A percentile compares a stretch with the other conserved stretches of the same genome.
Conservation (phyloP, 2,797 vertebrate genomes). For the Triplophysa bombifrons region DNA sequence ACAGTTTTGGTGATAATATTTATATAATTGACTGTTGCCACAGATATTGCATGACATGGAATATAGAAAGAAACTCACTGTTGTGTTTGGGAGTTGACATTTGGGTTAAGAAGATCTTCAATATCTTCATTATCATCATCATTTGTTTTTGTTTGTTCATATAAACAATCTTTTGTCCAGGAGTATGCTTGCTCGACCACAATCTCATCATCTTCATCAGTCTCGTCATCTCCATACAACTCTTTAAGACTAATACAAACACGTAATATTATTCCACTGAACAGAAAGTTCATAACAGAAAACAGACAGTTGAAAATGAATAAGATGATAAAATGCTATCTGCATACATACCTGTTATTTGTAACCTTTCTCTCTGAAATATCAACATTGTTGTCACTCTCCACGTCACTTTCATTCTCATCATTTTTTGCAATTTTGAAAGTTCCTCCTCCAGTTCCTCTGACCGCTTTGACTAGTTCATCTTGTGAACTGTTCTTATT, state of each 20-base stretch:
- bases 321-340: not conserved
- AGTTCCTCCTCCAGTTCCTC: conserved; percentile 13
- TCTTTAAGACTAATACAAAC: conserved; percentile 24
- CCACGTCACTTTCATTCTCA: conserved; percentile 10
- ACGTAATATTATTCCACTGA: not conserved
- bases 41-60: not conserved
- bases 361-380: not conserved
- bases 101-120: conserved; percentile 73
- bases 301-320: not conserved
- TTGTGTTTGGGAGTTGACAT: conserved; percentile 44
- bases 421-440: conserved; percentile 23
- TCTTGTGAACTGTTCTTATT: conserved; percentile 51
- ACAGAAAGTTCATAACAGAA: not conserved
- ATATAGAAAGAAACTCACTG: conserved; percentile 59
- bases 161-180: conserved; percentile 45
- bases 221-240: conserved; percentile 40
- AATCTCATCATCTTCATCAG: conserved; percentile 52
- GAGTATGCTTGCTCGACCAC: conserved; percentile 43
- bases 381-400: conserved; percentile 32
- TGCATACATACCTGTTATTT: conserved; percentile 27
- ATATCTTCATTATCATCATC: conserved; percentile 65
- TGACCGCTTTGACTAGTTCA: conserved; percentile 5
- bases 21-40: not conserved
- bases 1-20: not conserved
- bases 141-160: conserved; percentile 38